phyloP scores from a whole-genome alignment of 2,888 invertebrate species.

The Rhamphomyia laevipes region DNA sequence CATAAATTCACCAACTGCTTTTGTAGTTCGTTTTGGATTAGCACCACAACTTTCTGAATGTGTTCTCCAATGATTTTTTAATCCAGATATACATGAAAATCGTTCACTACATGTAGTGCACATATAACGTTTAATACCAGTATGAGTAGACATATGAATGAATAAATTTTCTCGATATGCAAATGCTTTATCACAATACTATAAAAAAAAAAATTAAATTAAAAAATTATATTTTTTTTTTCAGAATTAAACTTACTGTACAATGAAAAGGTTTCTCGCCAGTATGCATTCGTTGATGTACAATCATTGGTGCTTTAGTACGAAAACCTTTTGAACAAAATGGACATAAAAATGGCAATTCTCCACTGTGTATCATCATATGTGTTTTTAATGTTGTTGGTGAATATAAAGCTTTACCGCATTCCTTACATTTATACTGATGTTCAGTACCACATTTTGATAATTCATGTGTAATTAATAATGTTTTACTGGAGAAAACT shows the following conservation, averaged over 20 bases:
- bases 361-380: slow-evolving; percentile 26
- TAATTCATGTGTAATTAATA: background rate
- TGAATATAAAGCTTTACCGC: slow-evolving; percentile 25
- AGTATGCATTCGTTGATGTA: slow-evolving; percentile 32
- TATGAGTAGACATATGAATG: slow-evolving; percentile 41
- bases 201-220: slow-evolving; percentile 7
- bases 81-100: slow-evolving; percentile 40
- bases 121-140: slow-evolving; percentile 40
- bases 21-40: background rate
- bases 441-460: background rate
- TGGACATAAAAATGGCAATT: slow-evolving; percentile 26
- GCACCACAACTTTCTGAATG: background rate
- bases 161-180: slow-evolving; percentile 41
- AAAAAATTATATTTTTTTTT: background rate
- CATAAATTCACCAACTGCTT: background rate
- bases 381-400: slow-evolving; percentile 26
- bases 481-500: background rate
- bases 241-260: slow-evolving; percentile 6
- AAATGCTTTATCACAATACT: slow-evolving; percentile 37
- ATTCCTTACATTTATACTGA: slow-evolving; percentile 18
- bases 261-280: slow-evolving; percentile 34
- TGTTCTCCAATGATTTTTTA: background rate
- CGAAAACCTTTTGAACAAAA: slow-evolving; percentile 31
- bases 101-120: slow-evolving; percentile 41
- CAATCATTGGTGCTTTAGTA: slow-evolving; percentile 32